Percentiles rank a stretch among this genome's conserved stretches.
These are phyloP conservation scores for Conopomorpha cramerella DNA, from an alignment of 1,140 invertebrate species.

Conservation along the genomic window DNA sequence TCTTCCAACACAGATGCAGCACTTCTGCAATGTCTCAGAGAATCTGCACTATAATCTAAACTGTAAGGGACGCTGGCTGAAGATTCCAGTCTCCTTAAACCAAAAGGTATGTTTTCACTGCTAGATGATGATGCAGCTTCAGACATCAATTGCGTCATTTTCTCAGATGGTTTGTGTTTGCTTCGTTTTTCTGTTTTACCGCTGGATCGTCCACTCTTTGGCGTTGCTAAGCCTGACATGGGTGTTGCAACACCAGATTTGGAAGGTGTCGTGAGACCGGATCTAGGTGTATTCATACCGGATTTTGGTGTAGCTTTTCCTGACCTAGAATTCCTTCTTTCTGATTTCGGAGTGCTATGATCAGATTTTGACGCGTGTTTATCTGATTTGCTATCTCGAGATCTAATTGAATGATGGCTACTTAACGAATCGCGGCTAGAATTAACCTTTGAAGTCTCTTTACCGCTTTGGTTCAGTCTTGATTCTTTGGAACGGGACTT, in stretches of 20 bases:
- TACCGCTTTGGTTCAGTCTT: conserved; percentile 37
- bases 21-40: conserved; percentile 65
- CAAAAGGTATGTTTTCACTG: conserved; percentile 54
- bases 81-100: conserved; percentile 59
- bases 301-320: conserved; percentile 44
- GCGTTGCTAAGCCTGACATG: conserved; percentile 40
- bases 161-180: conserved; percentile 54
- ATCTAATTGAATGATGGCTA: conserved; percentile 55
- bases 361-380: conserved; percentile 43
- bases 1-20: conserved; percentile 63
- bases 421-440: conserved; percentile 55
- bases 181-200: conserved; percentile 46
- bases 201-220: conserved; percentile 47
- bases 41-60: conserved; percentile 54
- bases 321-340: conserved; percentile 32
- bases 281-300: conserved; percentile 36
- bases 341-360: conserved; percentile 46
- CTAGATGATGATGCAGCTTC: conserved; percentile 57
- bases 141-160: conserved; percentile 56
- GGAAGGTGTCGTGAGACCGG: conserved; percentile 38
- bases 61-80: conserved; percentile 65
- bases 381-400: conserved; percentile 52
- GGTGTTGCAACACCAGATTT: conserved; percentile 44
- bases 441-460: conserved; percentile 49
- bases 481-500: conserved; percentile 52